Percentiles rank a stretch among this genome's conserved stretches.
phyloP scores from a whole-genome alignment of 1,140 invertebrate genomes.

The Neoseiulus cucumeris region DNA sequence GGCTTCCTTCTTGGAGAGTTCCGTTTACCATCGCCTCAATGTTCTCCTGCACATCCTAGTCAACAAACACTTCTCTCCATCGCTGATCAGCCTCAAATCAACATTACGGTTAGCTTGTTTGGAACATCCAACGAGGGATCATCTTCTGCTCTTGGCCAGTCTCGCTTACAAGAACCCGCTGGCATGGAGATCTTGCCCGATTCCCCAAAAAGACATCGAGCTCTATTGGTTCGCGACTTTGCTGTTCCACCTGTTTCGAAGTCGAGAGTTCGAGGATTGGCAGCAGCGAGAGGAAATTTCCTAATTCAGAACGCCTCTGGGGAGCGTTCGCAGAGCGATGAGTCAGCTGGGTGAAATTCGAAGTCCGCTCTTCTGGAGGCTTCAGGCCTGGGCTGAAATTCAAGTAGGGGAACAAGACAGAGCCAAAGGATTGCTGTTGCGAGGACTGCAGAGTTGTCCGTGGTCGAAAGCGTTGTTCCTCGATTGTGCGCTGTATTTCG shows the following conservation, averaged over 20 bases:
- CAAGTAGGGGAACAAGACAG: background rate
- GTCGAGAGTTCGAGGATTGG: background rate
- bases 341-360: background rate
- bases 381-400: background rate
- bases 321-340: background rate
- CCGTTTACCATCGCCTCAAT: background rate
- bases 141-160: background rate
- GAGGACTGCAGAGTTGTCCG: background rate
- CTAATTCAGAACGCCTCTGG: background rate
- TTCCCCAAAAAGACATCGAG: background rate
- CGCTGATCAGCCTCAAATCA: background rate
- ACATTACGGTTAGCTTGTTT: background rate
- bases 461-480: conserved; percentile 7
- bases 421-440: background rate
- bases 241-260: background rate
- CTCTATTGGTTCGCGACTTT: background rate
- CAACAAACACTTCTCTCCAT: background rate
- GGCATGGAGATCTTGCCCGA: background rate
- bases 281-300: background rate
- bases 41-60: background rate
- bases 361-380: background rate
- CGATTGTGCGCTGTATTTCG: background rate
- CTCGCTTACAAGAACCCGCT: background rate
- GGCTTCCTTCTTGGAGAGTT: background rate
- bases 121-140: background rate